Evolutionary conservation across 2,113 vertebrate genomes (phyloP).

Genomic region (Brachionichthys hirsutus): DNA sequence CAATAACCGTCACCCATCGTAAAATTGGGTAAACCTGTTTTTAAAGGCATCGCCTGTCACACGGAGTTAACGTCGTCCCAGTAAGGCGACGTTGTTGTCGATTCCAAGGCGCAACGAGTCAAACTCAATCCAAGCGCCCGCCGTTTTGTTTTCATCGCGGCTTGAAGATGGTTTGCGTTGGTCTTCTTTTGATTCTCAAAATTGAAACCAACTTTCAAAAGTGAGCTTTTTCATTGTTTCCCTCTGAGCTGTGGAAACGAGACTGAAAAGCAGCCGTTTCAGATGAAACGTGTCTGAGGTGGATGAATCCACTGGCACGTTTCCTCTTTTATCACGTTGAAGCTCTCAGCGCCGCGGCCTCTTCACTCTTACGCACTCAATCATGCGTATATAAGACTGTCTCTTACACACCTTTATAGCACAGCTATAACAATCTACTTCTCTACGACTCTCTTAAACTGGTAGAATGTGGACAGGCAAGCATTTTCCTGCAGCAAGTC

Average conservation of each 20-base stretch:
- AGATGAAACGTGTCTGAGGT: slow-evolving; percentile 27
- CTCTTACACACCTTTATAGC: too few species aligned
- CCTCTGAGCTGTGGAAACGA: slow-evolving; percentile 37
- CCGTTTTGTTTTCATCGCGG: slow-evolving; percentile 6
- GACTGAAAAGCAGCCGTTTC: slow-evolving; percentile 28
- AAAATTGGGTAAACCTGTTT: slow-evolving; percentile 38
- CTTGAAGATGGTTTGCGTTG: slow-evolving; percentile 1
- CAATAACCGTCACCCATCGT: slow-evolving; percentile 55
- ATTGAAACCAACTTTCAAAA: slow-evolving; percentile 16
- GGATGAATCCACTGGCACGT: slow-evolving; percentile 33
- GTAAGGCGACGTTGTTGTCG: slow-evolving; percentile 55
- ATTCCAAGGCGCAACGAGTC: slow-evolving; percentile 21
- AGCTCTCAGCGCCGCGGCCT: slow-evolving; percentile 19
- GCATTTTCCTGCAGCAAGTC: slow-evolving; percentile 34
- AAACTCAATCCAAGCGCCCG: neutral
- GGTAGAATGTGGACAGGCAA: slow-evolving; percentile 27
- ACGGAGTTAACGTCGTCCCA: slow-evolving; percentile 14
- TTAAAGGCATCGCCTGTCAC: slow-evolving; percentile 26
- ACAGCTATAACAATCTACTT: too few species aligned
- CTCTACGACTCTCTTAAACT: slow-evolving; percentile 40
- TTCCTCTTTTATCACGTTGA: slow-evolving; percentile 45
- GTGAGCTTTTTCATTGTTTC: slow-evolving; percentile 36
- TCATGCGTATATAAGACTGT: slow-evolving; percentile 6
- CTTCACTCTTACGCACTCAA: slow-evolving; percentile 42
- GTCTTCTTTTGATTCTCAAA: slow-evolving; percentile 19